A percentile compares a stretch with the other conserved stretches of the same genome.
These are phyloP conservation scores for Ochropleura plecta DNA, from an alignment of 2,888 invertebrate genomes.

Conservation along the genomic window DNA sequence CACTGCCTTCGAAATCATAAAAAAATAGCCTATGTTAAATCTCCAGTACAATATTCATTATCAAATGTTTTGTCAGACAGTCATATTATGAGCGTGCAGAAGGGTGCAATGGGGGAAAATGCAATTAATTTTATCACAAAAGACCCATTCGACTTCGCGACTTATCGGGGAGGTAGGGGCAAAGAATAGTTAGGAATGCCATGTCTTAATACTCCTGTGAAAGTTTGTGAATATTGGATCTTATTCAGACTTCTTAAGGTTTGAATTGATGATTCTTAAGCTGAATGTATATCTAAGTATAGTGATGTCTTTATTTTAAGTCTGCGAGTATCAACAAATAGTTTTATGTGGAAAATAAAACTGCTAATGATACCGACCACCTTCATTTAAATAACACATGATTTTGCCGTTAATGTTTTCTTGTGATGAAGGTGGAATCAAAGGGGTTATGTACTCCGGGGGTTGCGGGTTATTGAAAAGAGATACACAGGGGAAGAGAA, in stretches of 20 bases:
- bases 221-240: constrained; percentile 40
- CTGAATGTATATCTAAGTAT: background rate
- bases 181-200: constrained; percentile 71
- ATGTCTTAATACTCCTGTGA: constrained; percentile 57
- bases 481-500: too few species aligned
- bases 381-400: constrained; percentile 17
- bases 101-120: constrained; percentile 81
- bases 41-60: constrained; percentile 53
- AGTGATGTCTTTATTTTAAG: constrained; percentile 25
- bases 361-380: constrained; percentile 11
- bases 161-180: constrained; percentile 62
- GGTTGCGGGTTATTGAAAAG: too few species aligned
- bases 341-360: constrained; percentile 56
- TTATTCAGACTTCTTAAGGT: constrained; percentile 36
- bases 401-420: background rate
- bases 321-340: constrained; percentile 43
- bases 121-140: constrained; percentile 88
- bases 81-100: constrained; percentile 69
- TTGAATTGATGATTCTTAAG: constrained; percentile 13
- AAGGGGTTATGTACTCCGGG: background rate
- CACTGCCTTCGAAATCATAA: constrained; percentile 24
- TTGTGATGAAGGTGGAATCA: background rate
- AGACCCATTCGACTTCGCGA: constrained; percentile 73
- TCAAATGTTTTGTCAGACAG: constrained; percentile 63
- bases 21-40: constrained; percentile 45